phyloP scores from a whole-genome alignment of 2,797 vertebrate genomes.

The Tragelaphus oryx region DNA sequence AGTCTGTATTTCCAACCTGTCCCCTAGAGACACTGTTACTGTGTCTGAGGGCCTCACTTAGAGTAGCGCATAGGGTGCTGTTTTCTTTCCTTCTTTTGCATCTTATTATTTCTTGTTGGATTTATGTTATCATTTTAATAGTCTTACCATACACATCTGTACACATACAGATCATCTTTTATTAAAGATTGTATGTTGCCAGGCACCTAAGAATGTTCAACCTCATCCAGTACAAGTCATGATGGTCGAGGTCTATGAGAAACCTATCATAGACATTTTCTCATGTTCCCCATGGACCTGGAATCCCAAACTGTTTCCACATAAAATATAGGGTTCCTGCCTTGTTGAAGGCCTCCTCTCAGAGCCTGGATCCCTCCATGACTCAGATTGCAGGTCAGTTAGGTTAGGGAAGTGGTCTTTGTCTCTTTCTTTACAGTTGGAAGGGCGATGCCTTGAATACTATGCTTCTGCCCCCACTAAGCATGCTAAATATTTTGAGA shows the following conservation, averaged over 20 bases:
- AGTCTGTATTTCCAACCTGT: not conserved
- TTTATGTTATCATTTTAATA: not conserved
- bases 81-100: not conserved
- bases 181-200: not conserved
- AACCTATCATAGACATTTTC: not conserved
- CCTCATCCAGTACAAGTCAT: not conserved
- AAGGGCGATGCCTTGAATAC: not conserved
- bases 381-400: not conserved
- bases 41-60: not conserved
- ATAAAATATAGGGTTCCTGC: not conserved
- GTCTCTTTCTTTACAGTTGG: not conserved
- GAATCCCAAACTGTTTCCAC: not conserved
- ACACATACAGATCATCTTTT: not conserved
- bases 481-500: not conserved
- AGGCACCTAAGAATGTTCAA: not conserved
- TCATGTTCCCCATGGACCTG: not conserved
- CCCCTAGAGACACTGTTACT: not conserved
- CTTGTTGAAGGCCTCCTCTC: not conserved
- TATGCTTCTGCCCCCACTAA: not conserved
- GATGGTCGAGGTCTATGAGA: not conserved
- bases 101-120: not conserved
- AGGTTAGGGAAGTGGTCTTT: not conserved
- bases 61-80: too few relatives aligned
- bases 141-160: not conserved
- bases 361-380: not conserved